Conservation (phyloP, 1,140 invertebrate species). For the Andrena cerasifolii region DNA sequence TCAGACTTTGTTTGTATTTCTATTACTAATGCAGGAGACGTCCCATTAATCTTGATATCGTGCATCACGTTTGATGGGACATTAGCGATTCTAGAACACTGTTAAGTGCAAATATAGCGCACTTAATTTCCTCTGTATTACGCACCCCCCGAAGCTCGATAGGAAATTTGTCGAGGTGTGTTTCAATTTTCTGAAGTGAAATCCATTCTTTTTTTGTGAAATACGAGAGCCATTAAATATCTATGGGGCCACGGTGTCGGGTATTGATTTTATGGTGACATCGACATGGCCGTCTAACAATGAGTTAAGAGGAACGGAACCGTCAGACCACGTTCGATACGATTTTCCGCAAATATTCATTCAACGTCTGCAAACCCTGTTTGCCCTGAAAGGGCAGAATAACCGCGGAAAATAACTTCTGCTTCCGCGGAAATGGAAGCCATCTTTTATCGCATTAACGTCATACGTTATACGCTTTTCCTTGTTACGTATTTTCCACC, state of each 20-base stretch:
- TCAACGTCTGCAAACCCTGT: neutral
- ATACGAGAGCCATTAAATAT: conserved; percentile 33
- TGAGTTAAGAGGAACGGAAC: conserved; percentile 37
- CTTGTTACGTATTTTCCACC: neutral
- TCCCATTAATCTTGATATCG: no score
- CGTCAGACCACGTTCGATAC: neutral
- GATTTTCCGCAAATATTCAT: conserved; percentile 20
- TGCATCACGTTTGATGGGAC: no score
- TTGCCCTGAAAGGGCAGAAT: neutral
- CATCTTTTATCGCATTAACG: conserved; percentile 16
- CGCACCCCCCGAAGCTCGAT: no score
- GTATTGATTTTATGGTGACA: conserved; percentile 59
- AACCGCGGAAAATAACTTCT: conserved; percentile 11
- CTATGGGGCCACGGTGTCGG: conserved; percentile 34
- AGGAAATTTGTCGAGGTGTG: neutral
- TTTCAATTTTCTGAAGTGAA: neutral
- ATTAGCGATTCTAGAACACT: no score
- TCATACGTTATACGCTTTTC: neutral
- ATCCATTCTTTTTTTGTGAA: neutral
- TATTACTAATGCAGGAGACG: no score
- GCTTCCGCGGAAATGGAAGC: neutral
- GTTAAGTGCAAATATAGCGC: no score
- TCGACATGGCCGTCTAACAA: conserved; percentile 41
- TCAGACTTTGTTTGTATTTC: no score
- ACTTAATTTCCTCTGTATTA: no score